These are phyloP conservation scores for Gnathonemus longibarbis DNA, from an alignment of 2,113 vertebrate genomes.

Conservation along the genomic window DNA sequence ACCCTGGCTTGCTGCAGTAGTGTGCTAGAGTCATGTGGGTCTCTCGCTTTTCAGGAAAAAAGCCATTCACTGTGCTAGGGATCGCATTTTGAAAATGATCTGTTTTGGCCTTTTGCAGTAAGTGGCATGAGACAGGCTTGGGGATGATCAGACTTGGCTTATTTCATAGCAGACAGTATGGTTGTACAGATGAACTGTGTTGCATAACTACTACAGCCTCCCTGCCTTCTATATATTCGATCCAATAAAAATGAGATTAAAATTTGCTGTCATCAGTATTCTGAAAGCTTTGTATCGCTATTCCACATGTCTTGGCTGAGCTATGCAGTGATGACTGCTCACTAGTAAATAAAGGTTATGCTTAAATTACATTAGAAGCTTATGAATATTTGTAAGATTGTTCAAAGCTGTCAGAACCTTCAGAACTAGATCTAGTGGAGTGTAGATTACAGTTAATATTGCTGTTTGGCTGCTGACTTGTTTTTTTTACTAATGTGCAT, in stretches of 20 bases:
- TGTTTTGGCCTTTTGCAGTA: not conserved
- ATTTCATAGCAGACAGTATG: not conserved
- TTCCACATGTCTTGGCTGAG: not conserved
- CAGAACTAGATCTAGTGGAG: not conserved
- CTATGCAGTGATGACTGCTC: not conserved
- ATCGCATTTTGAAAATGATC: not conserved
- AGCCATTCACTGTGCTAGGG: not conserved
- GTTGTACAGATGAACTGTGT: not conserved
- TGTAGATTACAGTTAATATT: not conserved
- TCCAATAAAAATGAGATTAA: not conserved
- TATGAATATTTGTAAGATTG: not conserved
- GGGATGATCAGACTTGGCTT: not conserved
- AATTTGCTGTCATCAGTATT: not conserved
- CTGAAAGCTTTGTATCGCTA: not conserved
- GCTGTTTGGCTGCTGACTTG: not conserved
- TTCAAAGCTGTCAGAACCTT: not conserved
- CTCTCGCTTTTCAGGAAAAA: not conserved
- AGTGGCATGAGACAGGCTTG: not conserved
- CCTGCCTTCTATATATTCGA: not conserved
- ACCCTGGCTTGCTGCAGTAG: not conserved
- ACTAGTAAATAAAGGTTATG: not conserved
- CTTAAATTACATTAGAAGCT: not conserved
- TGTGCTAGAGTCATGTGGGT: not conserved
- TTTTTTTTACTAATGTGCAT: not conserved
- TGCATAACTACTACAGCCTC: not conserved